Conservation (phyloP, 1,140 invertebrate genomes). For the Aphidius ervi region DNA sequence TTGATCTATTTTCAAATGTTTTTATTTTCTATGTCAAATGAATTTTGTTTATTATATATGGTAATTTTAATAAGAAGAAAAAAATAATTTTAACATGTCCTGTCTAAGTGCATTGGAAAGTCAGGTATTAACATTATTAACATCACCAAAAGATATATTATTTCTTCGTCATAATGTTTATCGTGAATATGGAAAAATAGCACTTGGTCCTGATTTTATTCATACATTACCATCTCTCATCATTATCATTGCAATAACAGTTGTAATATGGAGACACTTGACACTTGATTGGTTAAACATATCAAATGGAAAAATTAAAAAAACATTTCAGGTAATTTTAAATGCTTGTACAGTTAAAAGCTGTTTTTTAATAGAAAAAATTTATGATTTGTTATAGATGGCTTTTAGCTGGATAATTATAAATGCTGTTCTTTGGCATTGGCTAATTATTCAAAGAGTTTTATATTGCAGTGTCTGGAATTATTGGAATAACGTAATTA, state of each 20-base stretch:
- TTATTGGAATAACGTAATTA: slow-evolving; percentile 41
- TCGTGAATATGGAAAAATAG: slow-evolving; percentile 41
- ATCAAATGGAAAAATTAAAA: slow-evolving; percentile 23
- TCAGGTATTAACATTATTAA: slow-evolving; percentile 37
- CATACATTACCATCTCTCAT: slow-evolving; percentile 44
- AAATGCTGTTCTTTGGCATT: slow-evolving; percentile 40
- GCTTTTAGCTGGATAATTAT: slow-evolving; percentile 34
- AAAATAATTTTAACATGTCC: slow-evolving; percentile 29
- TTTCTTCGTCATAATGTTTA: slow-evolving; percentile 40
- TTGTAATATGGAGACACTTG: slow-evolving; percentile 36
- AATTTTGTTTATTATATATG: slow-evolving; percentile 2
- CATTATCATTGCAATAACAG: slow-evolving; percentile 30
- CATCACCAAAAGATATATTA: slow-evolving; percentile 38
- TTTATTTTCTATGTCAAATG: neutral
- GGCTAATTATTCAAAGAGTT: slow-evolving; percentile 42
- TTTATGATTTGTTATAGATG: slow-evolving; percentile 25
- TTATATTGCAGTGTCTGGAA: slow-evolving; percentile 42
- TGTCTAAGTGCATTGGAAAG: slow-evolving; percentile 36
- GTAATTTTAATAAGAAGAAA: slow-evolving; percentile 7
- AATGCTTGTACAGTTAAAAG: neutral
- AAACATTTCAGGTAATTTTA: slow-evolving; percentile 34
- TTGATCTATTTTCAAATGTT: neutral
- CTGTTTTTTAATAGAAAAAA: too few relatives aligned
- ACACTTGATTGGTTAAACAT: slow-evolving; percentile 20
- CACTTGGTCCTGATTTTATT: slow-evolving; percentile 43